Conservation (phyloP, 1,140 invertebrate species). For the Drosophila subobscura region DNA sequence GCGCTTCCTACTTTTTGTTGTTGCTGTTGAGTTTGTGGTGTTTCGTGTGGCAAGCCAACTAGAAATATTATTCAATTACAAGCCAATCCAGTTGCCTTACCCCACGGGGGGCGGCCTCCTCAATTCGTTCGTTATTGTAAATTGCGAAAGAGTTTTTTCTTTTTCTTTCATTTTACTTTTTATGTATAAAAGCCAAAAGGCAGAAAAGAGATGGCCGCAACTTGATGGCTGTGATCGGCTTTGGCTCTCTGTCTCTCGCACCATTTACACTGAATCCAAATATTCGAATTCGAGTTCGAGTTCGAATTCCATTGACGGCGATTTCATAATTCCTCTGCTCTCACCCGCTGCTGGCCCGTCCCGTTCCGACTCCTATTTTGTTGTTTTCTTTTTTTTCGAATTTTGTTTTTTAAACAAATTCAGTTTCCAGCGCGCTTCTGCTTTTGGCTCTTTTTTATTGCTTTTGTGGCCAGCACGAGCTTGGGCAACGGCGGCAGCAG, state of each 20-base stretch:
- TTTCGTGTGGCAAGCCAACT: constrained; percentile 55
- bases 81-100: constrained; percentile 62
- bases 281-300: constrained; percentile 54
- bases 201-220: neutral
- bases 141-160: constrained; percentile 50
- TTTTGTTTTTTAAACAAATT: constrained; percentile 51
- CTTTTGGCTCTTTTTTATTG: constrained; percentile 41
- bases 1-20: constrained; percentile 61
- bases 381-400: constrained; percentile 25
- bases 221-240: too few species aligned
- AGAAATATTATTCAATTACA: constrained; percentile 77
- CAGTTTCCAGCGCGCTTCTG: constrained; percentile 59
- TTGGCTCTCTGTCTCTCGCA: constrained; percentile 9
- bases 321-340: constrained; percentile 74
- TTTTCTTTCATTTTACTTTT: neutral
- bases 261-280: constrained; percentile 47
- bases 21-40: constrained; percentile 4
- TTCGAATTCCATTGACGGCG: constrained; percentile 71
- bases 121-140: constrained; percentile 38
- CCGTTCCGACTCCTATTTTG: constrained; percentile 58
- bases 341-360: constrained; percentile 48
- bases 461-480: constrained; percentile 29
- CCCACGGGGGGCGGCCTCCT: constrained; percentile 30
- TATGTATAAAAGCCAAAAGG: neutral
- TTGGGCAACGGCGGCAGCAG: constrained; percentile 4